Conservation (phyloP, 2,888 invertebrate species). For the Hermodice carunculata region DNA sequence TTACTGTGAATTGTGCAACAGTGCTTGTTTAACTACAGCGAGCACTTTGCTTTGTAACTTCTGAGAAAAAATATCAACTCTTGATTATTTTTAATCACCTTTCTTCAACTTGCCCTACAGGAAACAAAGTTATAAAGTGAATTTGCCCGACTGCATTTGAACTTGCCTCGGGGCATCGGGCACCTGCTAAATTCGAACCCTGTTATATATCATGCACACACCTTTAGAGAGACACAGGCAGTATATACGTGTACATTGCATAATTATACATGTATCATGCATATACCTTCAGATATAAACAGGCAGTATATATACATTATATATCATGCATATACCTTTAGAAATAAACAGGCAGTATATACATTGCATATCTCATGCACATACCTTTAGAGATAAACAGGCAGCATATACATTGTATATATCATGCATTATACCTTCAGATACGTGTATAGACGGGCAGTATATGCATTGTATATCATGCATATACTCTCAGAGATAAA, state of each 20-base stretch:
- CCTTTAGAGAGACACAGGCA: conserved; percentile 40
- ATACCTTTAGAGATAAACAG: neutral
- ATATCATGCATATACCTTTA: conserved; percentile 58
- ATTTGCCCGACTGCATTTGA: too few relatives aligned
- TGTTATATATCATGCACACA: conserved; percentile 62
- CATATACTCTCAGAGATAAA: neutral
- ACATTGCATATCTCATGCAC: neutral
- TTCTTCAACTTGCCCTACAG: too few relatives aligned
- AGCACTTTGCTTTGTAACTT: too few relatives aligned
- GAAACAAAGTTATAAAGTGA: too few relatives aligned
- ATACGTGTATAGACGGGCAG: neutral
- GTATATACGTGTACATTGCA: too few relatives aligned
- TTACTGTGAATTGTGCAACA: too few relatives aligned
- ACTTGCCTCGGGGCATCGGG: too few relatives aligned
- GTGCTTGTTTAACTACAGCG: too few relatives aligned
- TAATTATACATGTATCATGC: neutral
- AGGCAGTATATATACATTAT: neutral
- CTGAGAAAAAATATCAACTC: too few relatives aligned
- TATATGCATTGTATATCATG: neutral
- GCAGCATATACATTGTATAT: neutral
- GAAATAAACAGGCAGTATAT: neutral
- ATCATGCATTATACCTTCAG: conserved; percentile 47
- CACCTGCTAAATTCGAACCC: conserved; percentile 58
- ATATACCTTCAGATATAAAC: neutral
- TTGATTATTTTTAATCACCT: too few relatives aligned